phyloP scores from a whole-genome alignment of 2,113 vertebrate genomes.

The Rhinoptilus africanus region DNA sequence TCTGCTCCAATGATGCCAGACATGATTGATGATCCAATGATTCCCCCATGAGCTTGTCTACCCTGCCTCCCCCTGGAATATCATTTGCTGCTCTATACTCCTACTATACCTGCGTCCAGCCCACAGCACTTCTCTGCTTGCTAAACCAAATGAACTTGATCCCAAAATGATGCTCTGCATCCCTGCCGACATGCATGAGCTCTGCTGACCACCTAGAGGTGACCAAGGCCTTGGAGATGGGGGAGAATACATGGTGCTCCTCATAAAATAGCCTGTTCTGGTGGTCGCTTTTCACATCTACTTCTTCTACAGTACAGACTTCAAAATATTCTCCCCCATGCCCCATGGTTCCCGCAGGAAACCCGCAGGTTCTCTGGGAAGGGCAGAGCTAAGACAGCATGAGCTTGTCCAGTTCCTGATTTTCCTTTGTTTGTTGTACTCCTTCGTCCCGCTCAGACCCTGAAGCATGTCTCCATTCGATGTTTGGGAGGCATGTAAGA shows the following conservation, averaged over 20 bases:
- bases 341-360: neutral
- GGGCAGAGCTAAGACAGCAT: neutral
- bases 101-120: neutral
- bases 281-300: neutral
- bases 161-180: neutral
- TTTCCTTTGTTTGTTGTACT: neutral
- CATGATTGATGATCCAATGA: too few species aligned
- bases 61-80: neutral
- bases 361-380: too few species aligned
- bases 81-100: neutral
- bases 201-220: neutral
- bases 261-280: neutral
- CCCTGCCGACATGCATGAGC: neutral
- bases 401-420: fast-evolving
- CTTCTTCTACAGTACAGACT: neutral
- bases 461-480: neutral
- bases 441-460: neutral
- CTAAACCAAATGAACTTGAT: neutral
- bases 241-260: neutral
- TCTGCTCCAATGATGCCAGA: neutral
- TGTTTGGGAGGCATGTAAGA: neutral
- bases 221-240: neutral
- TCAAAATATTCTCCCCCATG: neutral
- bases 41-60: neutral
- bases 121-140: neutral